Evolutionary conservation across 2,113 vertebrate genomes (phyloP).

Genomic region (Coregonus clupeaformis): DNA sequence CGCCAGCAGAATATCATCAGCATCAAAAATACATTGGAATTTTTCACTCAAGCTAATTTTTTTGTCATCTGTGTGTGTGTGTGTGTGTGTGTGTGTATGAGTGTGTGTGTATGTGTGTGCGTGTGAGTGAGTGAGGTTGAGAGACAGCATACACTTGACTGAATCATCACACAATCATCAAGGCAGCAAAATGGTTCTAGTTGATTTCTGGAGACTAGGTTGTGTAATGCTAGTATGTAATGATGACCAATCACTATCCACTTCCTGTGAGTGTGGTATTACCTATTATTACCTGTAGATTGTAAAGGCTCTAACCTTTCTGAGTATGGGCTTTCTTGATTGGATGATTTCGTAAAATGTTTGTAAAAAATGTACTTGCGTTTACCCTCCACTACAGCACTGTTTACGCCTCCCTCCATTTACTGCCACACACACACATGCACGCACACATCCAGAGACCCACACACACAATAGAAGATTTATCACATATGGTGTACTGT

Average conservation of each 20-base stretch:
- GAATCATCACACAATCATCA: conserved; percentile 16
- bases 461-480: too few species aligned
- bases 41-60: too few species aligned
- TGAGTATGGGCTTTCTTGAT: background rate
- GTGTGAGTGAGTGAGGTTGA: background rate
- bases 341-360: background rate
- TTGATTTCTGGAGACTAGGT: conserved; percentile 26
- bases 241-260: background rate
- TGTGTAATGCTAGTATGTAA: conserved; percentile 8
- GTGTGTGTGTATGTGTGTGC: too few species aligned
- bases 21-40: too few species aligned
- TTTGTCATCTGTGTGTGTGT: too few species aligned
- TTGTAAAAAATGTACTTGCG: too few species aligned
- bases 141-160: conserved; percentile 14
- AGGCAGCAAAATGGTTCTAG: conserved; percentile 10
- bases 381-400: too few species aligned
- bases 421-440: background rate
- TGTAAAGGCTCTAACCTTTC: background rate
- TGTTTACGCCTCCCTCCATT: background rate
- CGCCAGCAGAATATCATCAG: too few species aligned
- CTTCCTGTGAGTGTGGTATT: background rate
- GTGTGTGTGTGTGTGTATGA: too few species aligned
- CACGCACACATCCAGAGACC: background rate
- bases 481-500: too few species aligned
- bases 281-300: background rate